Percentiles rank a stretch among this genome's conserved stretches.
Conservation (phyloP, 2,888 invertebrate species). For the Drosophila pseudotalamancana region DNA sequence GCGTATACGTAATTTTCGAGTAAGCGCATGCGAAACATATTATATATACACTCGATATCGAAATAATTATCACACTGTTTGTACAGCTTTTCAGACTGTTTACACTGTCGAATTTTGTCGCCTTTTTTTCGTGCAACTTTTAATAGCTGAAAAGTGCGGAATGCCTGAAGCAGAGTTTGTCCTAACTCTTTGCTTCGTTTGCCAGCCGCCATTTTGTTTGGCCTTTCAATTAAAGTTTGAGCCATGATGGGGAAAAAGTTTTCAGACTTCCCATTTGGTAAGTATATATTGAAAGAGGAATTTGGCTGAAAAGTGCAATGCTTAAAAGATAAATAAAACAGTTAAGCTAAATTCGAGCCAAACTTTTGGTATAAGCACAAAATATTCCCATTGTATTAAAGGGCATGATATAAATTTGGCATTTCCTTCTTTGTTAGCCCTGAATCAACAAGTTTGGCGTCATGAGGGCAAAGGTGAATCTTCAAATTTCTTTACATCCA, state of each 20-base stretch:
- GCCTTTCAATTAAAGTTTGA: constrained; percentile 38
- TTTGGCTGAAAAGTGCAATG: neutral
- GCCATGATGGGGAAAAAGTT: constrained; percentile 19
- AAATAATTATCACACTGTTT: constrained; percentile 30
- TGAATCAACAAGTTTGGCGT: constrained; percentile 7
- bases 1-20: constrained; percentile 7
- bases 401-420: neutral
- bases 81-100: constrained; percentile 7
- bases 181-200: constrained; percentile 18
- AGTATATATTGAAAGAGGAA: neutral
- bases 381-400: neutral
- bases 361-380: neutral
- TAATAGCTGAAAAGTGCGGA: neutral
- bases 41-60: constrained; percentile 15
- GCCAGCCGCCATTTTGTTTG: constrained; percentile 2
- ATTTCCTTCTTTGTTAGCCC: neutral
- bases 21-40: constrained; percentile 26
- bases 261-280: too few relatives aligned
- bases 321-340: neutral
- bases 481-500: neutral
- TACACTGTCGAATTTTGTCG: neutral
- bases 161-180: constrained; percentile 12
- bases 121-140: constrained; percentile 18
- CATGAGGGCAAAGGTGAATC: neutral
- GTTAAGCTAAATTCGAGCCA: too few relatives aligned